phyloP scores from a whole-genome alignment of 1,140 invertebrate species.

The Brachionus angularis region DNA sequence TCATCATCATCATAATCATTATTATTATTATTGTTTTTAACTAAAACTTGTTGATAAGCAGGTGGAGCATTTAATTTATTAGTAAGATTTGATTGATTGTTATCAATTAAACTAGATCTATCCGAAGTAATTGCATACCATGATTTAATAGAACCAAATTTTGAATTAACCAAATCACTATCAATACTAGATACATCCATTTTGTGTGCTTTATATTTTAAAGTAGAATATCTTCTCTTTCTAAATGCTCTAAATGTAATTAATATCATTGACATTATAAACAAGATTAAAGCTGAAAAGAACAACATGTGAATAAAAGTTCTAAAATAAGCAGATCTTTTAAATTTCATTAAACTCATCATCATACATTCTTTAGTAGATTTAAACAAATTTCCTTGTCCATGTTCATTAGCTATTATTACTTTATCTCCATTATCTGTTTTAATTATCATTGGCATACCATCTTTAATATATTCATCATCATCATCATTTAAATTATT shows the following conservation, averaged over 20 bases:
- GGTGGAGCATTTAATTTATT: slow-evolving; percentile 33
- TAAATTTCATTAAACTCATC: slow-evolving; percentile 32
- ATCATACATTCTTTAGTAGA: slow-evolving; percentile 31
- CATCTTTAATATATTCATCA: neutral
- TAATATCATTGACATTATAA: slow-evolving; percentile 15
- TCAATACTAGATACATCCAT: slow-evolving; percentile 27
- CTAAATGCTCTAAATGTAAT: slow-evolving; percentile 11
- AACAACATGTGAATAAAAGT: slow-evolving; percentile 31
- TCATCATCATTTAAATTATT: neutral
- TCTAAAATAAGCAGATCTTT: slow-evolving; percentile 21
- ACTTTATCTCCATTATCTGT: slow-evolving; percentile 5
- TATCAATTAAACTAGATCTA: slow-evolving; percentile 9
- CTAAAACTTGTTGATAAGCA: slow-evolving; percentile 30
- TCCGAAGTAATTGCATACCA: slow-evolving; percentile 35
- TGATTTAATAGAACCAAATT: slow-evolving; percentile 17
- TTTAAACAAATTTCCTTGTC: neutral
- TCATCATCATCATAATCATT: no score
- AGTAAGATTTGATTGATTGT: neutral
- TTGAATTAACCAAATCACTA: slow-evolving; percentile 1
- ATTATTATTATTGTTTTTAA: no score
- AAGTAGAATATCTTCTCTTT: slow-evolving; percentile 25
- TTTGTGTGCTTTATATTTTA: neutral
- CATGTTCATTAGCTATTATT: slow-evolving; percentile 6
- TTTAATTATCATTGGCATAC: slow-evolving; percentile 1
- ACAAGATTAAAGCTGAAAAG: slow-evolving; percentile 17